Evolutionary conservation across 1,140 invertebrate species (phyloP), one percentile per base, ranked within the genome.

Genomic region (Nephila pilipes): DNA sequence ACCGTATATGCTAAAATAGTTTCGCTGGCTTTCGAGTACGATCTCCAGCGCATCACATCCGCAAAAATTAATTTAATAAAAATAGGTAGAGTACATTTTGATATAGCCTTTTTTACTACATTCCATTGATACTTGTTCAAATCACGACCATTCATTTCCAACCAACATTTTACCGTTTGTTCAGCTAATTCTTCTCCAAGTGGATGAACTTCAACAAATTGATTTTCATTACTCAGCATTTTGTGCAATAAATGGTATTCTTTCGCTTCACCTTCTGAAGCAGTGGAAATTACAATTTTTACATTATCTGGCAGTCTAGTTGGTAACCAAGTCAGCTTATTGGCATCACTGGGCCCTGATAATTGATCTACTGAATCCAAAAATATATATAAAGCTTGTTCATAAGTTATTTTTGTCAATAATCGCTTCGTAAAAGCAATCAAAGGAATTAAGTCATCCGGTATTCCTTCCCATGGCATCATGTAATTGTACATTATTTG

Each of bases 11-110:
- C 98, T 60, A 99, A 96, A 94, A 98, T 97, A 0, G 98, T 99
- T 94, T 99, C 98, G 94, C 98, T 97, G 0, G 98, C 97, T 95
- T 98, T 98, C 0, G 98, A 99, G 95, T 99, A 99, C 93, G 98
- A 99, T 83, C 98, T 97, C 99, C 99, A 99, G 90, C 98, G 96
- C 95, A 98, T 99, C 18, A 99, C 98, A 96, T 99, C 98, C 16
- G 98, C 98, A 96, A 99, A 99, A 0, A 99, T 98, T 29, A 99
- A 96, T 96, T 99, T 99, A 0, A 99, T 98, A 95, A 99, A 99
- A 60, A 99, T 98, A 0, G 99, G 99, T 79, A 99, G 96, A 6
- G 98, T 99, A 95, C 99, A 99, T 94, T 98, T 97, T 18, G 97
- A 97, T 69, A 99, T 95, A 6, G 96, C 98, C 95, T 99, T 99